These are phyloP conservation scores for Eristalis intricaria DNA, from an alignment of 2,888 invertebrate genomes.

Conservation along the genomic window DNA sequence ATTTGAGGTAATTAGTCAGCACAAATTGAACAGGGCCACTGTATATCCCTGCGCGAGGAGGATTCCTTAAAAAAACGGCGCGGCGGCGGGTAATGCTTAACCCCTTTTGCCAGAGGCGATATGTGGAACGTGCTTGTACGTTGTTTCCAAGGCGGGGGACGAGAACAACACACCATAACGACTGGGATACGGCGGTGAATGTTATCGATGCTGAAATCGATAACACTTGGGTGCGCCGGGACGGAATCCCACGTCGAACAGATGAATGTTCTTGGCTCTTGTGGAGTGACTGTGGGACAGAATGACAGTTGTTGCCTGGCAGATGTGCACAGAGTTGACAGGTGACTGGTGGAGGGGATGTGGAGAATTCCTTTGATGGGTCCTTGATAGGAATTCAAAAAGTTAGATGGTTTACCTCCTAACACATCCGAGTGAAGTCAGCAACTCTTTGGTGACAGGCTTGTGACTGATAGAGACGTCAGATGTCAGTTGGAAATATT, in stretches of 20 bases:
- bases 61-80: not conserved
- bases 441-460: not conserved
- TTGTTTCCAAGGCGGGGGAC: no score
- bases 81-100: not conserved
- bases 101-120: not conserved
- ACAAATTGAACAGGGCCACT: not conserved
- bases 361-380: not conserved
- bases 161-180: not conserved
- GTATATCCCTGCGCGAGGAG: not conserved
- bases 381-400: not conserved
- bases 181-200: not conserved
- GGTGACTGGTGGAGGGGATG: not conserved
- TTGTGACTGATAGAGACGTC: not conserved
- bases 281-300: not conserved
- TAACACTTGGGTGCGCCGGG: not conserved
- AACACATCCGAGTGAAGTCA: not conserved
- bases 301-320: not conserved
- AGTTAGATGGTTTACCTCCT: not conserved
- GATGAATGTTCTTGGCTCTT: not conserved
- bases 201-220: not conserved
- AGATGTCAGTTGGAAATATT: not conserved
- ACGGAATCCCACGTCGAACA: not conserved
- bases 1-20: conserved; percentile 30
- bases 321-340: not conserved
- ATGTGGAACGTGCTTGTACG: not conserved